Evolutionary conservation across 1,140 invertebrate species (phyloP), one percentile per base, ranked within the genome.

Genomic region (Bombus balteatus): DNA sequence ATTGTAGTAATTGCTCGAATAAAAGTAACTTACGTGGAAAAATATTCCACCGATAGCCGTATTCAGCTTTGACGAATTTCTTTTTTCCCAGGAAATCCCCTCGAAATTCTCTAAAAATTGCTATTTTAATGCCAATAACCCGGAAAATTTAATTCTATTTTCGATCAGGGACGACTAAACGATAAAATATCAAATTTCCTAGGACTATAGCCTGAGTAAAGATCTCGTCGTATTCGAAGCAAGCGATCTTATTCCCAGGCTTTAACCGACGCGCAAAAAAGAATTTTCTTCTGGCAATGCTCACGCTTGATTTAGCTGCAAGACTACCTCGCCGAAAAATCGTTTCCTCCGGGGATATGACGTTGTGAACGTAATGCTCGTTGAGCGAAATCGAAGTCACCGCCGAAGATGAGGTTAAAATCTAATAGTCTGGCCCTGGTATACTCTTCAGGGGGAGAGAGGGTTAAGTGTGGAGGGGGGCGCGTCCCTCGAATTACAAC

Each of bases 361-460:
- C 83, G 90, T 91, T 90, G 81, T 85, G 91, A 92, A 92, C 87
- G 91, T 91, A 89, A 91, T 83, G 87, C 79, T 79, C 89, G 87
- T 84, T 77, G 86, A 91, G 89, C 89, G 90, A 87, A 93, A 90
- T 92, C 91, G 89, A 88, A 91, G 87, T 88, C 83, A 85, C 86
- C 89, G 86, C n/a, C 84, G 89, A 90, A 92, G 89, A 94, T 94
- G 91, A 94, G 92, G 91, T 94, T 94, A 92, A 93, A 95, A 95
- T 95, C 91, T 92, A 94, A 95, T 95, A 94, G 93, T 93, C 93
- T 92, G 88, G 79, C 83, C 10, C 85, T 47, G 66, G 68, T 83
- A 78, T 66, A 85, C 43, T 76, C 86, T 78, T 86, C 75, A n/a
- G 59, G 37, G 53, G 59, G 79, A 12, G 74, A 18, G 47, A 32